phyloP scores from a whole-genome alignment of 2,113 vertebrate species.

The Phaethornis superciliosus region DNA sequence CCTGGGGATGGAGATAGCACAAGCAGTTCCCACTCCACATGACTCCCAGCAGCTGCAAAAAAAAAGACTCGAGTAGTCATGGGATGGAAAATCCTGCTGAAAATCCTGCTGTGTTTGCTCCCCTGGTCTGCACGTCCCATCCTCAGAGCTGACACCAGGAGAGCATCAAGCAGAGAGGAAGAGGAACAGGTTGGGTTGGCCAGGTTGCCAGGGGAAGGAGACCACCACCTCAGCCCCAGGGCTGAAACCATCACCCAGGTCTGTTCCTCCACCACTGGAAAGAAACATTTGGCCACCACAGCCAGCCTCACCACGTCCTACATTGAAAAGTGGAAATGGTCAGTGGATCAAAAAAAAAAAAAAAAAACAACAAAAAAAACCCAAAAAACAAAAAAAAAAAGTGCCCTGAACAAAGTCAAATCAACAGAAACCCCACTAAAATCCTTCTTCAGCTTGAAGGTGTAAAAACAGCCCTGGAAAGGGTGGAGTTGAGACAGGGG shows the following conservation, averaged over 20 bases:
- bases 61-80: neutral
- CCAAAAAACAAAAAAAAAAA: neutral
- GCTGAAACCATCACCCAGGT: neutral
- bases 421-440: neutral
- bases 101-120: neutral
- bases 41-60: neutral
- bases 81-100: accelerated
- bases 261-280: constrained; percentile 53
- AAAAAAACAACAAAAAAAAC: too few relatives aligned
- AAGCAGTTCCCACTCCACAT: neutral
- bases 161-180: neutral
- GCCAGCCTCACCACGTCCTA: neutral
- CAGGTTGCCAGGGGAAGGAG: neutral
- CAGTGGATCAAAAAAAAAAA: neutral
- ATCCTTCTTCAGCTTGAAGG: neutral
- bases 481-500: neutral
- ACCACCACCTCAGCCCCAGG: neutral
- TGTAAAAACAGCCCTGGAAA: neutral
- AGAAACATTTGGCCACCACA: constrained; percentile 38
- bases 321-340: neutral
- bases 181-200: neutral
- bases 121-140: neutral
- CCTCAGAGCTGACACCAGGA: neutral
- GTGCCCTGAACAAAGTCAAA: neutral
- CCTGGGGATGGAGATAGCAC: neutral